These are phyloP conservation scores for Nesoenas mayeri DNA, from an alignment of 2,113 vertebrate genomes.

Conservation along the genomic window DNA sequence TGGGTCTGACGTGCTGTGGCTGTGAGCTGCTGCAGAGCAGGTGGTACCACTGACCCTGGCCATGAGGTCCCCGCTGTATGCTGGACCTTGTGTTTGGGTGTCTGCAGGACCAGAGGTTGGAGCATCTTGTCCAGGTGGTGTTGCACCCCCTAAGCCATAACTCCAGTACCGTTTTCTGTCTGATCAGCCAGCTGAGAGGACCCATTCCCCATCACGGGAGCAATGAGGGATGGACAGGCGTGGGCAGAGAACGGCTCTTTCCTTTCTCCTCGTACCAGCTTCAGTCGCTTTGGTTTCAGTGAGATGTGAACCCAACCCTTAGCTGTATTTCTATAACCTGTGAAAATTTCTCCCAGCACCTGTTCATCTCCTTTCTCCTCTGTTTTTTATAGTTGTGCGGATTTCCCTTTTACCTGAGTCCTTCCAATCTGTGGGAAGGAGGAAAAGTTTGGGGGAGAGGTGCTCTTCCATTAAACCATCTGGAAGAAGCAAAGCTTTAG, in stretches of 20 bases:
- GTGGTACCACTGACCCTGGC: background rate
- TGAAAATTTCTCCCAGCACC: background rate
- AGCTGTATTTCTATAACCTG: background rate
- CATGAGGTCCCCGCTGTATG: fast-evolving
- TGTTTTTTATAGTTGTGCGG: background rate
- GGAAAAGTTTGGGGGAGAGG: background rate
- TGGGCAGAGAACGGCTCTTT: background rate
- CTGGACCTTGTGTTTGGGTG: background rate
- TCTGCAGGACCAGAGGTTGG: background rate
- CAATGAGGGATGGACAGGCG: fast-evolving
- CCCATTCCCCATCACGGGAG: fast-evolving
- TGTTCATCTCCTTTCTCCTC: background rate
- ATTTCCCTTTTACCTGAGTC: background rate
- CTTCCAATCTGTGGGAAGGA: background rate
- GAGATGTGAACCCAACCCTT: background rate
- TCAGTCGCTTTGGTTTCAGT: fast-evolving
- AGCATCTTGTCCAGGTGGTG: background rate
- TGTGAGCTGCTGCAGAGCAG: background rate
- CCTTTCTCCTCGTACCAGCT: background rate
- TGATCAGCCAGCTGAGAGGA: background rate
- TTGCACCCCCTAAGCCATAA: background rate
- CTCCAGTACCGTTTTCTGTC: background rate
- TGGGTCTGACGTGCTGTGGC: background rate
- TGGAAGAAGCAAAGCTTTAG: background rate
- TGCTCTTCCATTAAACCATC: background rate